phyloP scores from a whole-genome alignment of 2,797 vertebrate genomes.

The Alfaro cultratus region DNA sequence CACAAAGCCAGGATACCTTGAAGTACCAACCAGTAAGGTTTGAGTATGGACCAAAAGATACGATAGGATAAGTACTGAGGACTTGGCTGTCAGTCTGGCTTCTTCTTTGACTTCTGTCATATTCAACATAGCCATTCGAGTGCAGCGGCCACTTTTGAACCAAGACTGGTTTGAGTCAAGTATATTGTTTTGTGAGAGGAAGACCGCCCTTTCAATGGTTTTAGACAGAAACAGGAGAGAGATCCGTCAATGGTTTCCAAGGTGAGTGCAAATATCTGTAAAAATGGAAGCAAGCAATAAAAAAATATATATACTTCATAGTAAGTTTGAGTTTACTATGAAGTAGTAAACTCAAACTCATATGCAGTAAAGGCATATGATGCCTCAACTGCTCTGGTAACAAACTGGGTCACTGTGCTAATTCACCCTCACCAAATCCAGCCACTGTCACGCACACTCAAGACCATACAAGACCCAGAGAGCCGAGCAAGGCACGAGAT shows the following conservation, averaged over 20 bases:
- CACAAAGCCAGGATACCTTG: neutral
- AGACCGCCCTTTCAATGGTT: neutral
- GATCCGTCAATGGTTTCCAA: neutral
- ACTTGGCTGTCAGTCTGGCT: neutral
- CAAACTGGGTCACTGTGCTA: conserved; percentile 78
- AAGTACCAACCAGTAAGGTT: neutral
- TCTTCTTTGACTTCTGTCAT: neutral
- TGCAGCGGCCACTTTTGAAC: neutral
- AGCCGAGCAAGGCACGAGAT: conserved; percentile 52
- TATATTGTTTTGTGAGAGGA: neutral
- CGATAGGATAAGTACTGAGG: neutral
- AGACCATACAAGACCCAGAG: conserved; percentile 56
- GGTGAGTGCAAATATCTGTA: neutral
- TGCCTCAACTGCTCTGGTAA: conserved; percentile 55
- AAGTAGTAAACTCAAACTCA: too few relatives aligned
- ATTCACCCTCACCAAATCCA: conserved; percentile 63
- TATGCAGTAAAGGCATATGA: conserved; percentile 13
- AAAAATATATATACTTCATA: neutral
- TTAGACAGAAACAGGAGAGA: neutral
- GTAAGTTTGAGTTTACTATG: conserved; percentile 1
- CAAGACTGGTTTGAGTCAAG: neutral
- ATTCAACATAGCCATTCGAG: neutral
- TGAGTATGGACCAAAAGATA: neutral
- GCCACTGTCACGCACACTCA: conserved; percentile 76
- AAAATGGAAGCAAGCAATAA: neutral